Percentiles rank a stretch among this genome's conserved stretches.
phyloP scores from a whole-genome alignment of 2,888 invertebrate species.

The Calephelis perditalis region DNA sequence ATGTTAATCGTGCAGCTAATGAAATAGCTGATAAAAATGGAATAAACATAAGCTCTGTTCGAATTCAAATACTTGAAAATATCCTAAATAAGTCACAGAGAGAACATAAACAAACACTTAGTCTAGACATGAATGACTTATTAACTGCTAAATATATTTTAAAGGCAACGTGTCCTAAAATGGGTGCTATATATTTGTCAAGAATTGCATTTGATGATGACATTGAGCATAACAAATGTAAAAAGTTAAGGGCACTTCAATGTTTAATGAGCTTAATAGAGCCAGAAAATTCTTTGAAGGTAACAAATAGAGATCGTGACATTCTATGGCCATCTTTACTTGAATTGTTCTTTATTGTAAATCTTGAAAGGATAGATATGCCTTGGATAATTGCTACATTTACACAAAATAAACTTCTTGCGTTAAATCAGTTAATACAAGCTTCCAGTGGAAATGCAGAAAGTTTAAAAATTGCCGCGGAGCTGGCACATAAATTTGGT shows the following conservation, averaged over 20 bases:
- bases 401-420: conserved; percentile 57
- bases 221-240: conserved; percentile 62
- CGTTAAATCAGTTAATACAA: conserved; percentile 59
- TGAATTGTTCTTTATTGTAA: conserved; percentile 59
- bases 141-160: conserved; percentile 70
- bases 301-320: conserved; percentile 58
- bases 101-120: conserved; percentile 42
- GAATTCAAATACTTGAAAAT: conserved; percentile 69
- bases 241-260: conserved; percentile 68
- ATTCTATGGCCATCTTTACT: conserved; percentile 62
- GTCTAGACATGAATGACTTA: conserved; percentile 54
- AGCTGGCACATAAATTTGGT: conserved; percentile 53
- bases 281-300: conserved; percentile 64
- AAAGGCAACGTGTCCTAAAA: conserved; percentile 71
- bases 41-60: conserved; percentile 64
- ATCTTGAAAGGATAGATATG: conserved; percentile 64
- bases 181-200: conserved; percentile 71
- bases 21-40: conserved; percentile 73
- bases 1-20: conserved; percentile 65
- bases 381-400: conserved; percentile 68
- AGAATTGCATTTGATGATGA: conserved; percentile 70
- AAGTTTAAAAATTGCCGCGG: conserved; percentile 54
- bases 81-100: conserved; percentile 52
- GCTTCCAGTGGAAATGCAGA: conserved; percentile 49
- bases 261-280: conserved; percentile 70